Evolutionary conservation across 2,797 vertebrate species (phyloP).

Genomic region (Acrossocheilus wenchowensis): DNA sequence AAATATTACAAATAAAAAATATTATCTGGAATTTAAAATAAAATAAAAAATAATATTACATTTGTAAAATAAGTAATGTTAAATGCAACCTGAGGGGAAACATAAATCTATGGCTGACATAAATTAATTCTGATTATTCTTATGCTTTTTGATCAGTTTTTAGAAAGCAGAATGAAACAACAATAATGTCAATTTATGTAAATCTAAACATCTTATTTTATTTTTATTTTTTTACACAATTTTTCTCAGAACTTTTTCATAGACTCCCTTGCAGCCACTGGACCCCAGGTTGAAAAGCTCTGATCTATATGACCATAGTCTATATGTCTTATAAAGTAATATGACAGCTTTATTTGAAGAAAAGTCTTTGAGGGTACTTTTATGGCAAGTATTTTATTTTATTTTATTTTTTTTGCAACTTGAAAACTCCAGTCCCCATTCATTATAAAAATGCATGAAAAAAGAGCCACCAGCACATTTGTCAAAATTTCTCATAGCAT

Average conservation of each 20-base stretch:
- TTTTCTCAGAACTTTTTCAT: background rate
- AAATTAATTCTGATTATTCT: background rate
- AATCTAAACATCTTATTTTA: background rate
- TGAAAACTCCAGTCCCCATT: background rate
- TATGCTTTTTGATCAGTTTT: background rate
- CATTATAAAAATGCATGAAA: background rate
- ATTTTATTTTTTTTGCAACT: conserved; percentile 1
- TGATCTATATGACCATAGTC: background rate
- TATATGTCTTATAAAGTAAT: background rate
- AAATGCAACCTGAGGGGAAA: background rate
- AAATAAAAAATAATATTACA: background rate
- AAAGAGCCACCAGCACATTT: background rate
- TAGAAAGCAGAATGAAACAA: background rate
- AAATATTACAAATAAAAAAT: background rate
- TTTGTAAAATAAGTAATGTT: background rate
- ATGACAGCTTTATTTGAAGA: background rate
- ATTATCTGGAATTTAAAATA: background rate
- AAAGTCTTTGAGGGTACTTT: background rate
- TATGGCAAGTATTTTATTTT: background rate
- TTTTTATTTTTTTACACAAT: background rate
- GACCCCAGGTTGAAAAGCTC: background rate
- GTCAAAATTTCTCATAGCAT: background rate
- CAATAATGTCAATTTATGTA: background rate
- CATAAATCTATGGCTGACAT: background rate
- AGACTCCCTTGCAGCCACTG: background rate